phyloP scores from a whole-genome alignment of 2,113 vertebrate species.

The Vimba vimba region DNA sequence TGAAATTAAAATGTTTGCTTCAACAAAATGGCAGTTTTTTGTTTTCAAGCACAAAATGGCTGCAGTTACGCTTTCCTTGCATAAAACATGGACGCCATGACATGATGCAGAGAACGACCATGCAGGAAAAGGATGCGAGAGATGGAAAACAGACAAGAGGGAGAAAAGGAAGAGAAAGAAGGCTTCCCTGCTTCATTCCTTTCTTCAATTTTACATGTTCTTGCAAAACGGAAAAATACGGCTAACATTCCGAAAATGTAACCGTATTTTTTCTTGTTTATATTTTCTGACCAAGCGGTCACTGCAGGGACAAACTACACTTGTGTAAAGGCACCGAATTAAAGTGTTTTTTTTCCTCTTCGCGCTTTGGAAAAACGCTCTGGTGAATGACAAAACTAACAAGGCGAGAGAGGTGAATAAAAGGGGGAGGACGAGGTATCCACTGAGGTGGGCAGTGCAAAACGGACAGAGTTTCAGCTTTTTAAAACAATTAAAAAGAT shows the following conservation, averaged over 20 bases:
- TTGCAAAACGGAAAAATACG: background rate
- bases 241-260: background rate
- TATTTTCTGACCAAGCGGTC: background rate
- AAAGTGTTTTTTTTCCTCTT: background rate
- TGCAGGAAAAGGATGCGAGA: background rate
- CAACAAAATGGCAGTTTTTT: conserved; percentile 50
- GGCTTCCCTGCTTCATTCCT: conserved; percentile 1
- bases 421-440: conserved; percentile 37
- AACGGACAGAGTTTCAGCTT: background rate
- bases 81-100: conserved; percentile 25
- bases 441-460: background rate
- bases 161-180: background rate
- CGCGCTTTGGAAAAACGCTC: conserved; percentile 1
- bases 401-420: conserved; percentile 41
- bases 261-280: background rate
- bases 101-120: background rate
- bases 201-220: conserved; percentile 4
- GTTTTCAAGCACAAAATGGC: conserved; percentile 54
- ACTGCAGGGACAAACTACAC: background rate
- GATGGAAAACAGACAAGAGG: background rate
- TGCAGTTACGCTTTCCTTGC: conserved; percentile 30
- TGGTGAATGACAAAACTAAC: conserved; percentile 12
- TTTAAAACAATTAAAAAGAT: conserved; percentile 16
- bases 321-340: conserved; percentile 20
- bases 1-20: background rate